Evolutionary conservation across 2,888 invertebrate genomes (phyloP).

Genomic region (Papilio elwesi): DNA sequence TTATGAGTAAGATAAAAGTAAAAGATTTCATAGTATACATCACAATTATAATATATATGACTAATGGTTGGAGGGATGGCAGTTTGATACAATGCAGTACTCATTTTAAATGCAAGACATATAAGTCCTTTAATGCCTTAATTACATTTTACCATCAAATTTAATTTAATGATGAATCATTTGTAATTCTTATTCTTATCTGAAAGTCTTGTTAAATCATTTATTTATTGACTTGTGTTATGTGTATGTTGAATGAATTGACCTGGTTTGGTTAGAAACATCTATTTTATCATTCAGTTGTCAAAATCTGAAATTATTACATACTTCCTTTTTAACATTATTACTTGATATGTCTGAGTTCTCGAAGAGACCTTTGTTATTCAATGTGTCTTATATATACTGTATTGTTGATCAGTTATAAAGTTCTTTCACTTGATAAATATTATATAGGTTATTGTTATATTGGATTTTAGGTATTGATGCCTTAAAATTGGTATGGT

Average conservation of each 20-base stretch:
- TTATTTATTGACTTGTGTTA: constrained; percentile 7
- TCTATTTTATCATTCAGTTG: background rate
- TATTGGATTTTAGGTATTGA: constrained; percentile 21
- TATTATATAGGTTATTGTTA: constrained; percentile 17
- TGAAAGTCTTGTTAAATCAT: background rate
- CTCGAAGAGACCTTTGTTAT: background rate
- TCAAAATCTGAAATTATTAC: background rate
- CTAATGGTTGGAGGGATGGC: background rate
- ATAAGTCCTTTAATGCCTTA: background rate
- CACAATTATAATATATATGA: constrained; percentile 5
- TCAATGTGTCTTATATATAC: constrained; percentile 11
- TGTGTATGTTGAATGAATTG: background rate
- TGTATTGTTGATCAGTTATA: constrained; percentile 7
- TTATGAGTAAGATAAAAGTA: constrained; percentile 23
- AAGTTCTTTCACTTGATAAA: constrained; percentile 15
- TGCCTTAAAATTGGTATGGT: constrained; percentile 11
- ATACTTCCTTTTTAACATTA: constrained; percentile 2
- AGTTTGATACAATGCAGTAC: background rate
- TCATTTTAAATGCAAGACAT: background rate
- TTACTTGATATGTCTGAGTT: background rate
- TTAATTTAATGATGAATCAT: constrained; percentile 1
- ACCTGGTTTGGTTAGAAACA: background rate
- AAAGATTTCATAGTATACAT: constrained; percentile 6
- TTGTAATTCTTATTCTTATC: background rate
- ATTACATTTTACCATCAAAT: background rate